phyloP scores from a whole-genome alignment of 2,113 vertebrate species.

The Gasterosteus nipponicus region DNA sequence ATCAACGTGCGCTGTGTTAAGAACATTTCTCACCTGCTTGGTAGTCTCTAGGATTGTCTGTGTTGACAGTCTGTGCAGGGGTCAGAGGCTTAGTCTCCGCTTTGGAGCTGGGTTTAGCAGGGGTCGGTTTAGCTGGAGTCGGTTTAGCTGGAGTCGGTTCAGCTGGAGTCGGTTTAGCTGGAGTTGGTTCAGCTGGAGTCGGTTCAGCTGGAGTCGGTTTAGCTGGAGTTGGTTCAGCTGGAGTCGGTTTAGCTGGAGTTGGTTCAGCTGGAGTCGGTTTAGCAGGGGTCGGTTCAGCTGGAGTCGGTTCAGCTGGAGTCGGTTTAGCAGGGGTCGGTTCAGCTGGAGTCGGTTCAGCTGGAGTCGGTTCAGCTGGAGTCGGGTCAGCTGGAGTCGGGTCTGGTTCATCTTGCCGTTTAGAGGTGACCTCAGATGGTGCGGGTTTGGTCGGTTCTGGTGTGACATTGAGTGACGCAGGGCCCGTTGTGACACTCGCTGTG shows the following conservation, averaged over 20 bases:
- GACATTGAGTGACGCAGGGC: not conserved
- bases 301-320: too few species aligned
- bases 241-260: not conserved
- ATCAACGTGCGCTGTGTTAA: not conserved
- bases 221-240: not conserved
- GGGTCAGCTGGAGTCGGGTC: not conserved
- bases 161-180: not conserved
- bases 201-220: constrained; percentile 7
- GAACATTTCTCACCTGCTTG: constrained; percentile 69
- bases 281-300: not conserved
- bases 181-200: too few species aligned
- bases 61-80: not conserved
- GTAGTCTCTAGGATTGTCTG: constrained; percentile 45
- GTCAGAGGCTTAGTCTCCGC: constrained; percentile 56
- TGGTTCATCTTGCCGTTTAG: constrained; percentile 45
- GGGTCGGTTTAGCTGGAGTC: not conserved
- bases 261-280: constrained; percentile 1
- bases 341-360: not conserved
- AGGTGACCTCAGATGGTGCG: constrained; percentile 1
- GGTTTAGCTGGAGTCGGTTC: constrained; percentile 22
- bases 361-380: not conserved
- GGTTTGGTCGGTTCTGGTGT: constrained; percentile 14
- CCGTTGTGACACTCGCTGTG: not conserved
- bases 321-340: constrained; percentile 6
- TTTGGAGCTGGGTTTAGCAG: constrained; percentile 33